Evolutionary conservation across 2,797 vertebrate genomes (phyloP), one percentile per base, ranked within the genome.

Genomic region (Brotula barbata): DNA sequence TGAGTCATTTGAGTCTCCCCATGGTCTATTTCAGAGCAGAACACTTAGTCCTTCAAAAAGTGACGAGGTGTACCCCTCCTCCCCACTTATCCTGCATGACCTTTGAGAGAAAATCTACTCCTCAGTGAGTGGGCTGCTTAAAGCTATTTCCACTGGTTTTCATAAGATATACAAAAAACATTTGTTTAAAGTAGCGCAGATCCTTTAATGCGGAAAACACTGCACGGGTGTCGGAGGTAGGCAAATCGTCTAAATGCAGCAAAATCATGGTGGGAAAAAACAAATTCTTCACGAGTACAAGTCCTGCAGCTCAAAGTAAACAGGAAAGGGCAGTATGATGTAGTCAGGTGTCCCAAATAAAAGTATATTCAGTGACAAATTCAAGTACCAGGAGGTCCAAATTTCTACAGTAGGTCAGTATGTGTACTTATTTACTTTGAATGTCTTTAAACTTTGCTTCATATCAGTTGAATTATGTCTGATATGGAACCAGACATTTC

Each of bases 1-100:
- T 86, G 82, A 91, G 90, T 90, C 89, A 92, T 90, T 86, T 76
- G 88, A 92, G 86, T 90, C 86, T 90, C 88, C 88, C 91, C 81
- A 42, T 44, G 84, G 91, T 86, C 82, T 85, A 84, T 90, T 91
- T 88, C 79, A 77, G 80, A 80, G 81, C 87, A 78, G 81, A 90
- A 91, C 89, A 89, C 86, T 88, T 89, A 90, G 88, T 90, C 83
- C 83, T 90, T 89, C 84, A 87, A 81, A 88, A 89, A 86, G 79
- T 85, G 85, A 85, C 75, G 71, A 85, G 80, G 77, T 86, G 81
- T 85, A 81, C 83, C 81, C 74, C 73, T 60, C 73, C 64, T 76
- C 44, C 67, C 48, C 73, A 62, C 71, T 75, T 70, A 73, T 85
- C 79, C 78, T 69, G 63, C 15, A 59, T 87, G 87, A 89, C 86